A percentile compares a stretch with the other conserved stretches of the same genome.
phyloP scores from a whole-genome alignment of 1,140 invertebrate species.

The Diuraphis noxia region DNA sequence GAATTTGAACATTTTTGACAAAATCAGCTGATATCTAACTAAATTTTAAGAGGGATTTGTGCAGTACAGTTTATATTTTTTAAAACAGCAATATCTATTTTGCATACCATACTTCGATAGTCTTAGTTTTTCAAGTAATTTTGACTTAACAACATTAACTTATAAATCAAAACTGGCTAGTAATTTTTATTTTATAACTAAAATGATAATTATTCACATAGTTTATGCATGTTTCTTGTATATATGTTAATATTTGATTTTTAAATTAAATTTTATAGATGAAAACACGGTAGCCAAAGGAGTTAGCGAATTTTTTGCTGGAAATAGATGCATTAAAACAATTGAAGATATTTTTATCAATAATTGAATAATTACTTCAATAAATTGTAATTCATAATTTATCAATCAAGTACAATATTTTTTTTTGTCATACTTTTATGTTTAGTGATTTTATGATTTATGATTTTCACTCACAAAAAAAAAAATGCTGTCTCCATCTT shows the following conservation, averaged over 20 bases:
- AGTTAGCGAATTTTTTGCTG: slow-evolving; percentile 43
- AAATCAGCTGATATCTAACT: not conserved
- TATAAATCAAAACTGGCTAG: not conserved
- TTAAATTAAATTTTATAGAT: slow-evolving; percentile 33
- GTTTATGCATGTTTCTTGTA: not conserved
- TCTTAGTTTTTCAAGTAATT: not conserved
- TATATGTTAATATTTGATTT: not conserved
- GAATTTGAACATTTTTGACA: not conserved
- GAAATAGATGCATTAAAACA: slow-evolving; percentile 43
- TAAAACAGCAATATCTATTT: not conserved
- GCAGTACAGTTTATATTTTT: too few species aligned
- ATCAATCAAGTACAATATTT: not conserved
- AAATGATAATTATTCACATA: too few species aligned
- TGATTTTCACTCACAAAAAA: not conserved
- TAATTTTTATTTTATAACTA: not conserved
- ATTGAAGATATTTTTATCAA: slow-evolving; percentile 37
- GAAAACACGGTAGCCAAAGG: slow-evolving; percentile 12
- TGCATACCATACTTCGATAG: not conserved
- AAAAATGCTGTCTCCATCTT: too few species aligned
- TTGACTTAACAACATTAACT: not conserved
- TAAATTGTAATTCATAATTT: not conserved
- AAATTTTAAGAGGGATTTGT: too few species aligned
- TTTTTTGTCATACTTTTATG: not conserved
- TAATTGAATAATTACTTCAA: not conserved
- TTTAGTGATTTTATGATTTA: not conserved